Base-by-base conservation (phyloP, 2,113 vertebrate genomes). In the Sylvia atricapilla region DNA sequence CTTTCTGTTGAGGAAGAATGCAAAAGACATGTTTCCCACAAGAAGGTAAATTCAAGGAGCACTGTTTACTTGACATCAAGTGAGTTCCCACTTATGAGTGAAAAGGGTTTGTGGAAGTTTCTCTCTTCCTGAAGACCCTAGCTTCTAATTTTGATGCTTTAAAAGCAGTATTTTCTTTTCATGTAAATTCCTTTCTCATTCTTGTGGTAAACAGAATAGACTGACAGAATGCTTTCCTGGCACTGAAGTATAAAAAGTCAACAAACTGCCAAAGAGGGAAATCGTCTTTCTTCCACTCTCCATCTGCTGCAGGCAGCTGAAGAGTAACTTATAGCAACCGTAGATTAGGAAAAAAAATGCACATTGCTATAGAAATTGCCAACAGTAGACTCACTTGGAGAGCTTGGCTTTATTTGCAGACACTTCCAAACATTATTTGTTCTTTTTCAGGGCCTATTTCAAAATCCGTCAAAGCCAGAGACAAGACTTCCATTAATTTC, bases 241-340 rank as follows among this genome's bases (percentile, higher is more conserved):
- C 87, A 86, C 55, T 72, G 41, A 88, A 94, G 78, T 77, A 50
- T 6, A 84, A n/a, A 30, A 93, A 91, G 67, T 37, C 76, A 95
- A 91, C 63, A 90, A 75, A 90, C 60, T 49, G 62, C 39, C 78
- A 44, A 86, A 95, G 43, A 91, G 80, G 37, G 46, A 92, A 87
- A 73, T 43, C 72, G 41, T 73, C 92, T 95, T 83, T 93, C 90
- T 93, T 92, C 66, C 24, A 39, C n/a, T 93, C 68, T 69, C 88
- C 90, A 92, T 94, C 90, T 96, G 85, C 62, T 89, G 31, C 47
- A 94, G 72, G n/a, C 88, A 81, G 73, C 72, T 93, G 88, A 95
- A 77, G 90, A 70, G 94, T 96, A 94, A 90, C 88, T 94, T 90
- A 78, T 70, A 92, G 92, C 90, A 96, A 96, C 85, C 31, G 6